Conservation (phyloP, 2,113 vertebrate species). For the Aldabrachelys gigantea region DNA sequence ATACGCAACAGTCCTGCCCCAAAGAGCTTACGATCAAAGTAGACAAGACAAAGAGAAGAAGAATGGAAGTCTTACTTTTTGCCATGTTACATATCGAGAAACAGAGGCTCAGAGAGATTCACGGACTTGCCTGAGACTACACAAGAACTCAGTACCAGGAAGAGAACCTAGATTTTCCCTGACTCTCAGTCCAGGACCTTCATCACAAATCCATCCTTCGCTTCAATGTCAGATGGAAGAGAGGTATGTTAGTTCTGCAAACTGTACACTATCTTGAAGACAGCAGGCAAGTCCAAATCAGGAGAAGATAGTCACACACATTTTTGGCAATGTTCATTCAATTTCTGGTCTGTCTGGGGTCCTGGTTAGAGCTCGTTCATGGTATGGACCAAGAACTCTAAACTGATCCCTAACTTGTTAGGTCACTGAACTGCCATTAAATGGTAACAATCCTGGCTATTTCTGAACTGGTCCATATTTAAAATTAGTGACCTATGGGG, state of each 20-base stretch:
- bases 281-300: background rate
- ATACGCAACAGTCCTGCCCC: background rate
- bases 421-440: too few relatives aligned
- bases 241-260: background rate
- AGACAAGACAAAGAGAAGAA: background rate
- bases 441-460: background rate
- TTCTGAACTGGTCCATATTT: background rate
- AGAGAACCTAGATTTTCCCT: background rate
- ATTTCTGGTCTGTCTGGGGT: background rate
- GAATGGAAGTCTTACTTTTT: background rate
- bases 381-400: background rate
- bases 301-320: background rate
- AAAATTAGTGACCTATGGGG: background rate
- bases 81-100: background rate
- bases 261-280: background rate
- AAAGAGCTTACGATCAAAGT: background rate
- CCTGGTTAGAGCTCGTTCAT: background rate
- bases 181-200: background rate
- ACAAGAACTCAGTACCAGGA: background rate
- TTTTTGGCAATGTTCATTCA: background rate
- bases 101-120: background rate
- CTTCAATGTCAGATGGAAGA: constrained; percentile 19
- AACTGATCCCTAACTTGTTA: background rate
- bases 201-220: background rate
- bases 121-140: background rate